These are phyloP conservation scores for Hippocampus barbouri DNA, from an alignment of 2,113 vertebrate genomes.

Conservation along the genomic window DNA sequence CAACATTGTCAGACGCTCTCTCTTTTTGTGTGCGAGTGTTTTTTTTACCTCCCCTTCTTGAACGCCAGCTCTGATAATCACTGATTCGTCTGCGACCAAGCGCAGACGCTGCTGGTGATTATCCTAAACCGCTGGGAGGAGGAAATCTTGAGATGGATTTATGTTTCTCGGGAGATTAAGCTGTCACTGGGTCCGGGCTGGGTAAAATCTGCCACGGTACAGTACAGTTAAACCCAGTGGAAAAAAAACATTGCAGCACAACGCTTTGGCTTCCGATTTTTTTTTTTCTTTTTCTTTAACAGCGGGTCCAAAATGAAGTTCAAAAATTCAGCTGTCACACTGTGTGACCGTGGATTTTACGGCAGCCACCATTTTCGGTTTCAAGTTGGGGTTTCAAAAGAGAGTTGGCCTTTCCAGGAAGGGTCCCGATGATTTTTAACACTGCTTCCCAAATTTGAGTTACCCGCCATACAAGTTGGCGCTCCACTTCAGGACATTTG, in stretches of 20 bases:
- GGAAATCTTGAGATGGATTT: conserved; percentile 42
- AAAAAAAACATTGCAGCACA: neutral
- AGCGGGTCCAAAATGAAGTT: neutral
- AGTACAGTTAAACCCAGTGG: neutral
- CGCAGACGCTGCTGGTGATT: conserved; percentile 30
- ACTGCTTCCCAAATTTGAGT: no score
- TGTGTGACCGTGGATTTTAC: no score
- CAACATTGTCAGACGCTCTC: conserved; percentile 1
- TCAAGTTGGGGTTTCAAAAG: no score
- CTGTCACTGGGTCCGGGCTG: conserved; percentile 13
- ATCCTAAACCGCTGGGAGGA: conserved; percentile 39
- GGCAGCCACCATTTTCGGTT: no score
- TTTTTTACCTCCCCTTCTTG: neutral
- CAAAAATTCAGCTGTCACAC: no score
- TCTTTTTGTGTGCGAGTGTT: neutral
- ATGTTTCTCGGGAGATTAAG: conserved; percentile 35
- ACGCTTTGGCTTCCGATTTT: neutral
- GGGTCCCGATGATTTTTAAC: no score
- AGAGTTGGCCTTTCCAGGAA: no score
- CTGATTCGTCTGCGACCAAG: conserved; percentile 17
- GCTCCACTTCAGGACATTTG: no score
- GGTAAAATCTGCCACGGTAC: conserved; percentile 6
- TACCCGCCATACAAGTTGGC: no score
- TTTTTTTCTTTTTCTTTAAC: no score
- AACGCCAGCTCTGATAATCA: conserved; percentile 30